phyloP scores from a whole-genome alignment of 2,113 vertebrate species.

The Phasianus colchicus region DNA sequence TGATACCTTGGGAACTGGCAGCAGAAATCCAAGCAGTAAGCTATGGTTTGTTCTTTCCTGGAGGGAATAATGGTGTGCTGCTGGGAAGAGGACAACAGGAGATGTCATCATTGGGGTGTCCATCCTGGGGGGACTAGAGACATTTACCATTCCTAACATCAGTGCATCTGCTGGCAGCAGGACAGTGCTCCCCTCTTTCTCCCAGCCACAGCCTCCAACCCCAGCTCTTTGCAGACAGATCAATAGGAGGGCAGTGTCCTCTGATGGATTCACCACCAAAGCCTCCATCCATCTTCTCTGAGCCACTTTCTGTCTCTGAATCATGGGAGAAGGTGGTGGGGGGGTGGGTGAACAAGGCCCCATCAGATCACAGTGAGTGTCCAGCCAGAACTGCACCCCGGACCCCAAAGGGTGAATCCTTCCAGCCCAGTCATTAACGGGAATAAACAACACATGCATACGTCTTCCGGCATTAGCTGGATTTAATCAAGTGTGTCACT shows the following conservation, averaged over 20 bases:
- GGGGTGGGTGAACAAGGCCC: background rate
- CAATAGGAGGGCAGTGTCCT: background rate
- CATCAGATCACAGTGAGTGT: background rate
- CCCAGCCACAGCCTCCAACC: background rate
- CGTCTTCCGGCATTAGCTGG: background rate
- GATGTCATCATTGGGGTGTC: background rate
- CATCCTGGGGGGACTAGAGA: background rate
- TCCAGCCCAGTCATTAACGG: background rate
- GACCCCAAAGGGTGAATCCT: background rate
- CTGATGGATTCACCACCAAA: background rate
- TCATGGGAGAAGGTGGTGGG: background rate
- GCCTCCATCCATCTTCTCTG: background rate
- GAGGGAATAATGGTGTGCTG: background rate
- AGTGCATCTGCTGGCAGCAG: background rate
- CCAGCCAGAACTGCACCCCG: background rate
- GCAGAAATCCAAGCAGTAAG: background rate
- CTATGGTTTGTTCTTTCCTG: background rate
- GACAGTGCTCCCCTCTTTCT: rapidly evolving
- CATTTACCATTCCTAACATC: background rate
- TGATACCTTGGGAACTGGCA: rapidly evolving
- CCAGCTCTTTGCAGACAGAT: rapidly evolving
- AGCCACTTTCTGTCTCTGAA: background rate
- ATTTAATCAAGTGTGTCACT: slow-evolving; percentile 12
- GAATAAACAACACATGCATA: background rate
- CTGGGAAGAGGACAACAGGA: background rate